phyloP scores from a whole-genome alignment of 2,888 invertebrate genomes.

The Beris chalybata region DNA sequence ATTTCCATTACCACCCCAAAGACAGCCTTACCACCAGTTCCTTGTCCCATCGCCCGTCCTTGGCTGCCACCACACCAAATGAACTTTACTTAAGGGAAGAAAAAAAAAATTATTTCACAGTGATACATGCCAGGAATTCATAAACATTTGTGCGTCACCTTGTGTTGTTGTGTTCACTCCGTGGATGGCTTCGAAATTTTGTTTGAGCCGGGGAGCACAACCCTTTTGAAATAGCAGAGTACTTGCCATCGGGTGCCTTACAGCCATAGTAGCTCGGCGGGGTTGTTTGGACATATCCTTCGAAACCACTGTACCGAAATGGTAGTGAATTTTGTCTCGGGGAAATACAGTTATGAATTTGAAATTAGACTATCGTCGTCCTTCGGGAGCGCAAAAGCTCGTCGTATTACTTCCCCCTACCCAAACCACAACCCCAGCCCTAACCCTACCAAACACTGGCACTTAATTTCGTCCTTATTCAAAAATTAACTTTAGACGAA shows the following conservation, averaged over 20 bases:
- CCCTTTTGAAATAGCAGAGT: conserved; percentile 28
- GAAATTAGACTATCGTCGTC: conserved; percentile 30
- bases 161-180: neutral
- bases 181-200: neutral
- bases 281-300: too few relatives aligned
- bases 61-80: neutral
- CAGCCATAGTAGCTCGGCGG: too few relatives aligned
- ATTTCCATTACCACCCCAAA: too few relatives aligned
- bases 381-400: neutral
- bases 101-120: conserved; percentile 31
- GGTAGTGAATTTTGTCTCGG: conserved; percentile 31
- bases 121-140: conserved; percentile 27
- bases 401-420: too few relatives aligned
- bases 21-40: too few relatives aligned
- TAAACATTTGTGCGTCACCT: conserved; percentile 19
- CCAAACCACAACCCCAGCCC: too few relatives aligned
- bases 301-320: conserved; percentile 27
- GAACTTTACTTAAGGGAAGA: conserved; percentile 15
- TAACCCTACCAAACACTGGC: too few relatives aligned
- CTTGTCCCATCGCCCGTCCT: too few relatives aligned
- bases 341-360: conserved; percentile 35
- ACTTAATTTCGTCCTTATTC: too few relatives aligned
- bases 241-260: neutral
- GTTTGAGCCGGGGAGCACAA: conserved; percentile 13
- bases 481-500: too few relatives aligned